Conservation (phyloP, 2,888 invertebrate genomes). For the Dicyrtoma fusca region DNA sequence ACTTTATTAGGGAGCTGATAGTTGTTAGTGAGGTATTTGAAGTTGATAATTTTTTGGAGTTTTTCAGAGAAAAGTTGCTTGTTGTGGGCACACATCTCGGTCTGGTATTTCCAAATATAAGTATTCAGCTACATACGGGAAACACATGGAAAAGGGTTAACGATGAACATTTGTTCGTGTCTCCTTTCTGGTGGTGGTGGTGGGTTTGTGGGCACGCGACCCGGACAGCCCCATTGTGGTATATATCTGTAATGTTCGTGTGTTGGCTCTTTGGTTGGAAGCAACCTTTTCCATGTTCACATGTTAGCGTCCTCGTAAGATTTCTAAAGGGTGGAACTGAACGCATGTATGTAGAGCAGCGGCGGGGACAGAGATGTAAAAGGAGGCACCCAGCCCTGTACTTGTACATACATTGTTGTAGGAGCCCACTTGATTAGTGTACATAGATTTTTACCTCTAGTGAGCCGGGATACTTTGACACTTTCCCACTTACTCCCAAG, state of each 20-base stretch:
- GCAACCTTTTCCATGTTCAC: conserved; percentile 30
- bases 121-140: too few species aligned
- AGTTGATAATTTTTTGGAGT: not conserved
- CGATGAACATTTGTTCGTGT: conserved; percentile 30
- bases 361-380: not conserved
- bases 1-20: not conserved
- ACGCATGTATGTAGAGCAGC: not conserved
- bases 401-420: not conserved
- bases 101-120: too few species aligned
- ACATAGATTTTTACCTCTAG: too few species aligned
- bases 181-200: conserved; percentile 14
- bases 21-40: too few species aligned
- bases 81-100: conserved; percentile 1
- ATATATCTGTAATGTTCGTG: not conserved
- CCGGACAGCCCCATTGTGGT: conserved; percentile 10
- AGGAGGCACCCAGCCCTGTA: not conserved
- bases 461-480: conserved; percentile 19
- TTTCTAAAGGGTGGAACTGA: not conserved
- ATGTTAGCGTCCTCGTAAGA: conserved; percentile 5
- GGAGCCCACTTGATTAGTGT: not conserved
- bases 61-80: conserved; percentile 9
- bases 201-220: conserved; percentile 25
- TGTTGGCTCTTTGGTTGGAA: not conserved
- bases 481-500: conserved; percentile 27
- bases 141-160: conserved; percentile 35